Conservation (phyloP, 1,140 invertebrate species). For the Pinna nobilis region DNA sequence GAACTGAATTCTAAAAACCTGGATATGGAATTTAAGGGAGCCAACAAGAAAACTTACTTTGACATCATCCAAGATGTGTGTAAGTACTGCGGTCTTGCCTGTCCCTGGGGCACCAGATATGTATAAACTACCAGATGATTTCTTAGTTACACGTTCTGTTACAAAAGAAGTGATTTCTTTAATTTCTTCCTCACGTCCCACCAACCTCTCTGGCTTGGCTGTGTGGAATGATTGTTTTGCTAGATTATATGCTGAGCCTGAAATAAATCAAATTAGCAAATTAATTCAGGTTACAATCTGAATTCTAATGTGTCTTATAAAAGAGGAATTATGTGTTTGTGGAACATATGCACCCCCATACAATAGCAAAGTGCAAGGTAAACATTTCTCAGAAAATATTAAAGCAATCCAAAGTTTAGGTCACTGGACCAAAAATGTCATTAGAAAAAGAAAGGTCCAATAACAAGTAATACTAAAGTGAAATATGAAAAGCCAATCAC, state of each 20-base stretch:
- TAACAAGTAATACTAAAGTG: too few relatives aligned
- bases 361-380: background rate
- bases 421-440: too few relatives aligned
- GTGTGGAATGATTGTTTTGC: slow-evolving; percentile 82
- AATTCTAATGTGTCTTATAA: background rate
- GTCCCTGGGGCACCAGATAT: slow-evolving; percentile 97
- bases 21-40: too few relatives aligned
- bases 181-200: slow-evolving; percentile 87
- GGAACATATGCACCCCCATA: background rate
- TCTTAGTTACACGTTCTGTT: slow-evolving; percentile 79
- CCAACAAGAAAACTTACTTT: slow-evolving; percentile 56
- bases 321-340: background rate
- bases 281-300: background rate
- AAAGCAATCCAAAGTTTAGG: too few relatives aligned
- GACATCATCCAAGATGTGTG: slow-evolving; percentile 80
- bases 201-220: slow-evolving; percentile 80
- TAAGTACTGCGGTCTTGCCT: slow-evolving; percentile 93
- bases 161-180: slow-evolving; percentile 83
- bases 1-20: too few relatives aligned
- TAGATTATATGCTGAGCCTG: slow-evolving; percentile 61
- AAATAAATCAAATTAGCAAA: background rate
- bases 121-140: slow-evolving; percentile 88
- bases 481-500: too few relatives aligned
- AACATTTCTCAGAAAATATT: too few relatives aligned
- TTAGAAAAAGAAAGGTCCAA: too few relatives aligned